Evolutionary conservation across 1,140 invertebrate species (phyloP), one percentile per base, ranked within the genome.

Genomic region (Drosophila baimaii): DNA sequence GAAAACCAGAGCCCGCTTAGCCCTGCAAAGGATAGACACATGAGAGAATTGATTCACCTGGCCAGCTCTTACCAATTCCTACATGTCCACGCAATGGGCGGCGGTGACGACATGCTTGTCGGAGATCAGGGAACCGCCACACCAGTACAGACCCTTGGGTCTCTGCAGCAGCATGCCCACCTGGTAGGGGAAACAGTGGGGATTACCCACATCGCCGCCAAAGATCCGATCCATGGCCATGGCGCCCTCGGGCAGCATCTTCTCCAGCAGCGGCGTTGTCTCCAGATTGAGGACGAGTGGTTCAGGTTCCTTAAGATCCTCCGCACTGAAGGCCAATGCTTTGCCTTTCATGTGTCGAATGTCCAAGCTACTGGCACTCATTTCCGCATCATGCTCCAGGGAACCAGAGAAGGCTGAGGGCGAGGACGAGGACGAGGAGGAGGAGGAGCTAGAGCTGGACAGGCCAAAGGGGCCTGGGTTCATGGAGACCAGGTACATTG

Each of bases 51-150:
- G 8, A 23, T 33, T 23, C 17, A 21, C 17, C 13, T 10, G 43
- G 8, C 9, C 2, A 25, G 5, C 41, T 21, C 5, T 37, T 41
- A 49, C n/a, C 39, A 12, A 47, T 39, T 79, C 83, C 27, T 79
- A 90, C 85, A 90, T 90, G 43, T 92, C 91, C 27, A 92, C 88
- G 80, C 94, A 95, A 81, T 95, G 94, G 15, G 94, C 94, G 2
- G 94, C 94, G 3, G 94, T 95, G 19, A 95, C 68, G 9, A 95
- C 92, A 82, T 93, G 93, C 74, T 92, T 91, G 27, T 90, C 75
- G 49, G 93, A 94, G 77, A 95, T 93, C 33, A 95, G 90, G 3
- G 94, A 93, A 2, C 93, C 94, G 19, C 95, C 94, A 82, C 95
- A 95, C 91, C 91, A 92, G 54, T 92, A 91, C 1, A 92, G 77